phyloP scores from a whole-genome alignment of 2,113 vertebrate genomes.

The Myotis brandtii region DNA sequence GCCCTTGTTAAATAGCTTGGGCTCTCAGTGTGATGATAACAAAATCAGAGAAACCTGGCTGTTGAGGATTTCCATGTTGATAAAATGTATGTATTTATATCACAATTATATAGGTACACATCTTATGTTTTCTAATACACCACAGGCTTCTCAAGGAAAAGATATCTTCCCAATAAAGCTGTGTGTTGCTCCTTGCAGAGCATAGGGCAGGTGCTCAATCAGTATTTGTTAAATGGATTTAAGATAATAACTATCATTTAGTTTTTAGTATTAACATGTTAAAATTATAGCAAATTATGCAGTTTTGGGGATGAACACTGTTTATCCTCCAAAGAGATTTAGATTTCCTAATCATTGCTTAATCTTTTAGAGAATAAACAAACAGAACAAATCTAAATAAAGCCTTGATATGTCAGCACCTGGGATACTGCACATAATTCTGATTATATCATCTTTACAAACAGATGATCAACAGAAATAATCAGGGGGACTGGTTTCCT shows the following conservation, averaged over 20 bases:
- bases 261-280: constrained; percentile 11
- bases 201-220: neutral
- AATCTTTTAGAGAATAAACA: constrained; percentile 3
- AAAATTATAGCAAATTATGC: constrained; percentile 38
- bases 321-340: neutral
- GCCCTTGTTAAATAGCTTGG: neutral
- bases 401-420: neutral
- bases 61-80: neutral
- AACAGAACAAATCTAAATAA: constrained; percentile 21
- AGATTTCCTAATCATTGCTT: neutral
- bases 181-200: neutral
- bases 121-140: neutral
- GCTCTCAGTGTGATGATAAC: neutral
- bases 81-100: neutral
- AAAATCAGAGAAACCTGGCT: neutral
- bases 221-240: neutral
- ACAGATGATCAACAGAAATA: neutral
- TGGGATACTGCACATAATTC: neutral
- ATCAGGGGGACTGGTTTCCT: neutral
- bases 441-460: neutral
- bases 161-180: neutral
- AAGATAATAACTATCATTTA: neutral
- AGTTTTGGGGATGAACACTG: neutral
- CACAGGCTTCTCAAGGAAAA: neutral
- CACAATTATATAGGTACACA: neutral